These are phyloP conservation scores for Acanthurus lineatus DNA, from an alignment of 2,797 vertebrate species.

Conservation along the genomic window DNA sequence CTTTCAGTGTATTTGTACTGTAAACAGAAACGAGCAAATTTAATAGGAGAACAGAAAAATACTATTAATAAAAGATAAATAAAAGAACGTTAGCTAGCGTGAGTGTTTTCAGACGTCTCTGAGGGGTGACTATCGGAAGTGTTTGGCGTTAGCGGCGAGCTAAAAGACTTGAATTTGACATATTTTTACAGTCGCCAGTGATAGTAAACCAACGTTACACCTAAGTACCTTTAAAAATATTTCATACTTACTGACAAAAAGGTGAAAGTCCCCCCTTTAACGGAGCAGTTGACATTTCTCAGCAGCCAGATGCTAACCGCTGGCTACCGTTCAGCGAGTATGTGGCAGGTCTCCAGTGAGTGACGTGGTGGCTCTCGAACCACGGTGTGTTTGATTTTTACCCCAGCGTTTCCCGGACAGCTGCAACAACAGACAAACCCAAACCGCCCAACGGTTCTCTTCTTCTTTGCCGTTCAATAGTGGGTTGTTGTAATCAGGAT, in stretches of 20 bases:
- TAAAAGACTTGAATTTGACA: not conserved
- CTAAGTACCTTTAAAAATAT: not conserved
- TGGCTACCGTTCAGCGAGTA: conserved; percentile 47
- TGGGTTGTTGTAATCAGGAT: fast-evolving
- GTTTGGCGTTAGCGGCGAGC: not conserved
- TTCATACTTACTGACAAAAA: conserved; percentile 52
- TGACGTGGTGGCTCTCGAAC: conserved; percentile 60
- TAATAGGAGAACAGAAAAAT: not conserved
- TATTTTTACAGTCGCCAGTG: not conserved
- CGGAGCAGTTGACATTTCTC: conserved; percentile 9
- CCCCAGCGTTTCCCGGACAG: conserved; percentile 21
- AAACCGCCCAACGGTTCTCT: not conserved
- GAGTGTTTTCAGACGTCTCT: not conserved
- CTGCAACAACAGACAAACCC: not conserved
- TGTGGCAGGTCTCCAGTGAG: conserved; percentile 57
- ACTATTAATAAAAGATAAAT: not conserved
- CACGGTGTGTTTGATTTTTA: conserved; percentile 35
- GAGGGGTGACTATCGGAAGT: not conserved
- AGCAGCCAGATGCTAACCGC: conserved; percentile 57
- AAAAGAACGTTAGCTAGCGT: not conserved
- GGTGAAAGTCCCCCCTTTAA: not conserved
- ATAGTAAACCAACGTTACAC: not conserved
- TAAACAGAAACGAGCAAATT: not conserved
- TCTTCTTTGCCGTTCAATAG: not conserved
- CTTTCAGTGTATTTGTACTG: not conserved